Conservation (phyloP, 2,888 invertebrate species). For the Cantharis rufa region DNA sequence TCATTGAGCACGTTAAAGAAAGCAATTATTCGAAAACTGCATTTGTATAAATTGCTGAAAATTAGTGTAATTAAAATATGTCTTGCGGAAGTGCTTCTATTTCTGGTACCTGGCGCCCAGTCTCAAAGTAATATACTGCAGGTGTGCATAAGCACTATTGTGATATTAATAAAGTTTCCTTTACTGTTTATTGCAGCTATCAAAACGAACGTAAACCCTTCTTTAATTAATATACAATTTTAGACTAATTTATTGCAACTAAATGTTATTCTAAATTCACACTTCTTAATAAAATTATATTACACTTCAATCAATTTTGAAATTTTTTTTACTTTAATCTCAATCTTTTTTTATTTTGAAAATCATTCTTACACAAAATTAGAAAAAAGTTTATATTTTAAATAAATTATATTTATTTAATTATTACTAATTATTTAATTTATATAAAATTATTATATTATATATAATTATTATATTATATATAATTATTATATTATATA, state of each 20-base stretch:
- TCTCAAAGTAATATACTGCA: constrained; percentile 26
- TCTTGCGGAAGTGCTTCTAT: constrained; percentile 29
- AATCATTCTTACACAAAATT: too few species aligned
- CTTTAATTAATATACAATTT: not conserved
- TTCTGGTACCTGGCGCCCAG: constrained; percentile 29
- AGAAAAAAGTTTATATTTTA: too few species aligned
- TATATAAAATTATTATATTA: too few species aligned
- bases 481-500: too few species aligned
- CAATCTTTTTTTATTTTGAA: too few species aligned
- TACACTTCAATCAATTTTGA: not conserved
- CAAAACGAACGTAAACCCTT: not conserved
- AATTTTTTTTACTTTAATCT: not conserved
- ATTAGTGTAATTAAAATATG: not conserved
- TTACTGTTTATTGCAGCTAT: not conserved
- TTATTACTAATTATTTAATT: too few species aligned
- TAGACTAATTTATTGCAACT: not conserved
- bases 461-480: too few species aligned
- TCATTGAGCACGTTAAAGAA: not conserved
- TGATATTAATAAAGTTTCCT: constrained; percentile 3
- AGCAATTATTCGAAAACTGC: not conserved
- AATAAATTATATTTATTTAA: too few species aligned
- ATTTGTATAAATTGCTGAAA: not conserved
- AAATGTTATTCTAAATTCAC: not conserved
- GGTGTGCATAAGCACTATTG: constrained; percentile 27
- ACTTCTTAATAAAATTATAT: not conserved